phyloP scores from a whole-genome alignment of 2,113 vertebrate genomes.

The Lophotis ruficrista region DNA sequence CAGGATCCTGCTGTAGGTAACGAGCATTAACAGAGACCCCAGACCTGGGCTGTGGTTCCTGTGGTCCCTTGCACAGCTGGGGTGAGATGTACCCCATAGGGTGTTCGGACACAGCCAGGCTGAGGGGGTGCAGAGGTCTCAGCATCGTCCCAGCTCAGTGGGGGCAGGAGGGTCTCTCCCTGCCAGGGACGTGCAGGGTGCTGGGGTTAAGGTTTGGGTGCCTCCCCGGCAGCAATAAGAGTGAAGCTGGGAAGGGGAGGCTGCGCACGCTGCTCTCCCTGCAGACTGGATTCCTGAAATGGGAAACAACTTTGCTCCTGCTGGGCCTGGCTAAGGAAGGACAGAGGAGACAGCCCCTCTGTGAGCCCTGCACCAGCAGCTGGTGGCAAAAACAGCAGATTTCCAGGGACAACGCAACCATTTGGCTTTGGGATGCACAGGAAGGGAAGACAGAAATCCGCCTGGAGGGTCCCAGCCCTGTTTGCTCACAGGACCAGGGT shows the following conservation, averaged over 20 bases:
- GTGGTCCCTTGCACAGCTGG: fast-evolving
- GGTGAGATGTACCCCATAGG: fast-evolving
- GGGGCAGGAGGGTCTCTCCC: neutral
- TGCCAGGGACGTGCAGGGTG: neutral
- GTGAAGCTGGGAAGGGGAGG: neutral
- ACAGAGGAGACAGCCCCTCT: neutral
- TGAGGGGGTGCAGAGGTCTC: neutral
- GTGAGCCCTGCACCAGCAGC: neutral
- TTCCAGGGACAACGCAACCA: neutral
- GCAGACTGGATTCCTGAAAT: too few relatives aligned
- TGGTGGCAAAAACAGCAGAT: neutral
- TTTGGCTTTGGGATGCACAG: neutral
- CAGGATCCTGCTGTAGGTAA: neutral
- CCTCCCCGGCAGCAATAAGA: neutral
- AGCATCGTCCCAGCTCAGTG: neutral
- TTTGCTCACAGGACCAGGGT: neutral
- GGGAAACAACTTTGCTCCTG: fast-evolving
- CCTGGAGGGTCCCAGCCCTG: neutral
- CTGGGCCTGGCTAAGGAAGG: neutral
- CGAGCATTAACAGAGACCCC: neutral
- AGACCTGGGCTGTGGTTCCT: neutral
- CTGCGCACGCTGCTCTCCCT: too few relatives aligned
- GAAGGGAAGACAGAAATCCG: neutral
- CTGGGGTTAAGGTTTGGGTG: neutral
- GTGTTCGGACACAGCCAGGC: neutral